A percentile compares a stretch with the other conserved stretches of the same genome.
phyloP scores from a whole-genome alignment of 2,797 vertebrate genomes.

The Australoheros facetus region DNA sequence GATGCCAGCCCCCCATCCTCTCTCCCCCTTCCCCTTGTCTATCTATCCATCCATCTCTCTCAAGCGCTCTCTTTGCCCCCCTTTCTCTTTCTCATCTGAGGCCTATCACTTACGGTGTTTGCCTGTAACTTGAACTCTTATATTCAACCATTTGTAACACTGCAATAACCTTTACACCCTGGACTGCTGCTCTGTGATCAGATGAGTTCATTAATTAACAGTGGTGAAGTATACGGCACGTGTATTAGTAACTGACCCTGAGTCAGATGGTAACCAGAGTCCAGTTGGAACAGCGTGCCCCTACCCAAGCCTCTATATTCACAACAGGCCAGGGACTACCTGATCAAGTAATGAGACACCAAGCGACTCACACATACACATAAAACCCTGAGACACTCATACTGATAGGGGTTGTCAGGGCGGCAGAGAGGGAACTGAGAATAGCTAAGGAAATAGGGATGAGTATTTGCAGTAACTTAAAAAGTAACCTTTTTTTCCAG shows the following conservation, averaged over 20 bases:
- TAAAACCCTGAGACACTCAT: constrained; percentile 18
- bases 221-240: constrained; percentile 27
- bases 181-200: constrained; percentile 62
- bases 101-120: constrained; percentile 68
- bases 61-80: constrained; percentile 8
- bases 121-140: constrained; percentile 68
- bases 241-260: constrained; percentile 65
- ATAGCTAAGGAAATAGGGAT: constrained; percentile 16
- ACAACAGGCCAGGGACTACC: constrained; percentile 71
- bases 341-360: constrained; percentile 76
- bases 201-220: constrained; percentile 59
- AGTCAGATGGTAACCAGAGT: constrained; percentile 75
- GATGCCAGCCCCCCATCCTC: neutral
- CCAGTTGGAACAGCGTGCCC: constrained; percentile 33
- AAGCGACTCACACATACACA: constrained; percentile 23
- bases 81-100: constrained; percentile 68
- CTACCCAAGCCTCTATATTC: constrained; percentile 44
- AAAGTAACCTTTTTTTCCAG: neutral
- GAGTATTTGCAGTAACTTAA: neutral
- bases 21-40: neutral
- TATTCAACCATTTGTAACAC: constrained; percentile 65
- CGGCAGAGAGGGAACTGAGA: constrained; percentile 11
- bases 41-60: constrained; percentile 17
- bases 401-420: constrained; percentile 19
- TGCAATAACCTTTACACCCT: constrained; percentile 48